phyloP scores from a whole-genome alignment of 2,797 vertebrate genomes.

The Carduelis carduelis region DNA sequence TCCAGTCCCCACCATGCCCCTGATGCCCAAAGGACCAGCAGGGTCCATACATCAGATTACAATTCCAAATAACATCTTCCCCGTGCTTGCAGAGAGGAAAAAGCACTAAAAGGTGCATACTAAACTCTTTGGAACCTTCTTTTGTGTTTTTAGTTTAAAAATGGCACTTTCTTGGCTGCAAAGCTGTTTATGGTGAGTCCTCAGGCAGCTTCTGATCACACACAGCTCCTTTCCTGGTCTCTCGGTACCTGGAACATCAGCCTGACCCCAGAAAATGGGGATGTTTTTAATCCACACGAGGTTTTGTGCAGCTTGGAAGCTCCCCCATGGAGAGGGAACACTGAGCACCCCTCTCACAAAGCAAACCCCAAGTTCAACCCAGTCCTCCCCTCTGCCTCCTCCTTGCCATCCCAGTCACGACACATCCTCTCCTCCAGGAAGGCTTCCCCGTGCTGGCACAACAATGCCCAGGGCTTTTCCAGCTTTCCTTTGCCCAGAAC shows the following conservation, averaged over 20 bases:
- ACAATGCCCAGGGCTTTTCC: background rate
- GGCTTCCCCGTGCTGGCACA: background rate
- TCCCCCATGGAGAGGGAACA: background rate
- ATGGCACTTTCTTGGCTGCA: background rate
- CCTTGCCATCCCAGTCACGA: background rate
- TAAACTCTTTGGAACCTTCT: background rate
- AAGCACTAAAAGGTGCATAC: rapidly evolving
- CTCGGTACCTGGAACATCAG: background rate
- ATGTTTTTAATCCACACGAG: background rate
- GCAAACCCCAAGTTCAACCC: background rate
- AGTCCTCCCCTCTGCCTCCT: background rate
- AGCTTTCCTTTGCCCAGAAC: background rate
- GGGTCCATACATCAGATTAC: rapidly evolving
- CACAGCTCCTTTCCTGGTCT: background rate
- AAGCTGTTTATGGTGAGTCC: background rate
- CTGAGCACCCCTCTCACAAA: background rate
- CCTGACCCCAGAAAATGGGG: background rate
- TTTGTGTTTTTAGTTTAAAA: background rate
- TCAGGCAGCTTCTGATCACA: rapidly evolving
- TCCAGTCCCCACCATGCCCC: background rate
- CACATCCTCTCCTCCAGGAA: slow-evolving; percentile 9
- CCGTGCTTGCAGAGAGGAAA: rapidly evolving
- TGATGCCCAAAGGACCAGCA: background rate
- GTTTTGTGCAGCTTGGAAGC: background rate
- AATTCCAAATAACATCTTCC: background rate